These are phyloP conservation scores for Microctonus brassicae DNA, from an alignment of 2,888 invertebrate genomes.

Conservation along the genomic window DNA sequence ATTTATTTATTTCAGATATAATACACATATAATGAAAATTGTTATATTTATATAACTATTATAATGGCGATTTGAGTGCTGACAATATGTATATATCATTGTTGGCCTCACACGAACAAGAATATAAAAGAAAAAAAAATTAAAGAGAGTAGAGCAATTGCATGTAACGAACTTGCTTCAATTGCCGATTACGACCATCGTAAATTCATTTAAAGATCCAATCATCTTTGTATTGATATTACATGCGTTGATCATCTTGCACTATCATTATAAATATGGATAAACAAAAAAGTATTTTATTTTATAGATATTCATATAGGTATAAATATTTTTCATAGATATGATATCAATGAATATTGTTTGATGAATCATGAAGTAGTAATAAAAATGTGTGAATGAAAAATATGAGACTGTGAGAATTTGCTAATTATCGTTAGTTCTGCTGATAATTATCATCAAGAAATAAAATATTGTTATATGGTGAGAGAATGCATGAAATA, in stretches of 20 bases:
- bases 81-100: background rate
- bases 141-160: constrained; percentile 23
- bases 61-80: background rate
- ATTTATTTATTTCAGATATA: background rate
- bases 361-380: background rate
- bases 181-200: constrained; percentile 60
- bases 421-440: background rate
- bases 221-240: constrained; percentile 14
- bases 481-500: constrained; percentile 1
- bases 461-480: background rate
- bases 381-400: background rate
- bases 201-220: constrained; percentile 62
- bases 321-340: constrained; percentile 19
- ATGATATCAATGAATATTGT: constrained; percentile 3
- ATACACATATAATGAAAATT: background rate
- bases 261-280: too few relatives aligned
- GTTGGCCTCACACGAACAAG: constrained; percentile 3
- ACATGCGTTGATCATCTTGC: background rate
- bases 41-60: background rate
- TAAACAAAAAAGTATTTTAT: background rate
- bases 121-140: too few relatives aligned
- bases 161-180: constrained; percentile 51
- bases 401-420: background rate
- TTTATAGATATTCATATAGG: constrained; percentile 24
- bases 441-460: background rate